Evolutionary conservation across 2,797 vertebrate species (phyloP).

Genomic region (Cuculus canorus): DNA sequence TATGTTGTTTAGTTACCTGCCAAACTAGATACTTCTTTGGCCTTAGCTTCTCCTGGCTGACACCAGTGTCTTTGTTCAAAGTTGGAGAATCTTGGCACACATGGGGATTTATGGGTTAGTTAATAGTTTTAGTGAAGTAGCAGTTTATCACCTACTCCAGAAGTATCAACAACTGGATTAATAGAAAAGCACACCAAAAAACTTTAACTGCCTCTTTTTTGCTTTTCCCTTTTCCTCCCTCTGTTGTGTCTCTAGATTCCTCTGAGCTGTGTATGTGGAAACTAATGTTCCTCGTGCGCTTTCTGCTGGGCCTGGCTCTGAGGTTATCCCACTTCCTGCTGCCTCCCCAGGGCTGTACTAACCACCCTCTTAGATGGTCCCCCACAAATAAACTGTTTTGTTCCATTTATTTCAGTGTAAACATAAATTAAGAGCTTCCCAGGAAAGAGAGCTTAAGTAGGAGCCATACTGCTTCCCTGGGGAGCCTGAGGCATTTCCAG

Average conservation of each 20-base stretch:
- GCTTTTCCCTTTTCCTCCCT: not conserved
- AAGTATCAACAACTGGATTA: not conserved
- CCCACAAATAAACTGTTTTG: slow-evolving; percentile 69
- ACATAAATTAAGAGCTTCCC: slow-evolving; percentile 75
- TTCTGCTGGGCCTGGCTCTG: slow-evolving; percentile 65
- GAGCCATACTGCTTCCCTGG: slow-evolving; percentile 60
- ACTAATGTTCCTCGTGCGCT: slow-evolving; percentile 17
- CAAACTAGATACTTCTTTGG: not conserved
- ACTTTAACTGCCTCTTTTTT: not conserved
- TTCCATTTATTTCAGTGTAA: slow-evolving; percentile 74
- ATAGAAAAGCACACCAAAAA: not conserved
- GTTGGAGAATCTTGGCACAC: not conserved
- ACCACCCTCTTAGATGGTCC: slow-evolving; percentile 55
- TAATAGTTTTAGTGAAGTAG: not conserved
- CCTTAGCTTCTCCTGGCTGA: not conserved
- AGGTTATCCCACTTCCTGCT: slow-evolving; percentile 78
- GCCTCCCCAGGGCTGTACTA: slow-evolving; percentile 66
- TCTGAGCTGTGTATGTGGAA: slow-evolving; percentile 30
- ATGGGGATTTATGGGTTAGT: not conserved
- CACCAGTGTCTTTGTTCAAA: not conserved
- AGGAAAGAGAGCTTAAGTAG: slow-evolving; percentile 68
- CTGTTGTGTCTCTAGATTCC: not conserved
- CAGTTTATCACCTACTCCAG: not conserved
- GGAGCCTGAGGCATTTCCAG: slow-evolving; percentile 62
- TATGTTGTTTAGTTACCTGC: not conserved